Evolutionary conservation across 2,888 invertebrate species (phyloP).

Genomic region (Drosophila prostipennis): DNA sequence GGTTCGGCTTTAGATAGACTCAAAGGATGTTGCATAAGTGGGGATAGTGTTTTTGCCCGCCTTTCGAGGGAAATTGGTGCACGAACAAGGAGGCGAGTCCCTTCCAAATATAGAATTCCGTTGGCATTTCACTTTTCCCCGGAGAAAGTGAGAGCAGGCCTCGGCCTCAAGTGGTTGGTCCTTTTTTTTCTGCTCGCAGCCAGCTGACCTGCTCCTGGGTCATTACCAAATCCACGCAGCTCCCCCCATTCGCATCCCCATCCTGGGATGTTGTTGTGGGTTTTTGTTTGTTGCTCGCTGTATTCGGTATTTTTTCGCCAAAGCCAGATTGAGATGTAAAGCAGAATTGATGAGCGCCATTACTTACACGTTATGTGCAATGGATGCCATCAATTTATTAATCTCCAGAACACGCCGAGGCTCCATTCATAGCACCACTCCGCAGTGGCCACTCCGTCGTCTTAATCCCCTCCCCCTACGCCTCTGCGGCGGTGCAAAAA

Average conservation of each 20-base stretch:
- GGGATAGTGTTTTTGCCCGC: conserved; percentile 8
- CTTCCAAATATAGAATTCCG: conserved; percentile 42
- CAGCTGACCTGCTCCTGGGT: conserved; percentile 52
- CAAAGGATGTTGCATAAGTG: conserved; percentile 45
- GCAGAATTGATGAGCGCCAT: conserved; percentile 85
- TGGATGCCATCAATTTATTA: conserved; percentile 85
- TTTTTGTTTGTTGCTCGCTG: conserved; percentile 42
- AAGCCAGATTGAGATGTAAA: conserved; percentile 85
- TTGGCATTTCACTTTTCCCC: conserved; percentile 43
- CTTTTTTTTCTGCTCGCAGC: conserved; percentile 1
- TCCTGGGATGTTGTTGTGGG: conserved; percentile 20
- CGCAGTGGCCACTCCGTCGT: conserved; percentile 59
- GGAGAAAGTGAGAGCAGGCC: conserved; percentile 58
- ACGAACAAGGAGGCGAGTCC: conserved; percentile 42
- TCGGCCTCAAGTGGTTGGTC: conserved; percentile 52
- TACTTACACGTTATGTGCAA: conserved; percentile 85
- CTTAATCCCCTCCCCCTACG: conserved; percentile 66
- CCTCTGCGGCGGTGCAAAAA: conserved; percentile 48
- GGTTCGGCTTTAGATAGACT: conserved; percentile 2
- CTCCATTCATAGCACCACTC: conserved; percentile 57
- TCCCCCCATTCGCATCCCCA: conserved; percentile 13
- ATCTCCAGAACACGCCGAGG: conserved; percentile 84
- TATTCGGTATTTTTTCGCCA: conserved; percentile 58
- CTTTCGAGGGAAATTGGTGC: conserved; percentile 37
- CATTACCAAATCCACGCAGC: conserved; percentile 61